phyloP scores from a whole-genome alignment of 92 coral and sea anemone species.

The Pocillopora meandrina region DNA sequence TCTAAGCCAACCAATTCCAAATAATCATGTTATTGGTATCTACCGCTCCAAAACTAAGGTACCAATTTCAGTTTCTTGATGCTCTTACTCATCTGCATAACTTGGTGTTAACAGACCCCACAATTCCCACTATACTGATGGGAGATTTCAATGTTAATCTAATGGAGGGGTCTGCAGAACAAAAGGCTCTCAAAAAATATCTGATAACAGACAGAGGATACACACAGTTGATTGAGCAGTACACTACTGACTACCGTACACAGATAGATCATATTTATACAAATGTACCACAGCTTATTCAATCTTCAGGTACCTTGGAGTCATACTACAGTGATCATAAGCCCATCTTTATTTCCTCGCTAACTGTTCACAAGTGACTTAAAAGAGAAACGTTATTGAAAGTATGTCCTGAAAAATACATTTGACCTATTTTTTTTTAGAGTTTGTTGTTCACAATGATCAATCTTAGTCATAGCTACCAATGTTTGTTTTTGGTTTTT shows the following conservation, averaged over 20 bases:
- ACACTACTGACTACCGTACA: no score
- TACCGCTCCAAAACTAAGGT: not conserved
- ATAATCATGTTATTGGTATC: conserved; percentile 58
- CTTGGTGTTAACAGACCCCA: not conserved
- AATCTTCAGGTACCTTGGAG: no score
- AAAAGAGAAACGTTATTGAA: not conserved
- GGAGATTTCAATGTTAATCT: no score
- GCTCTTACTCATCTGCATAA: not conserved
- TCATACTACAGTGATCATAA: not conserved
- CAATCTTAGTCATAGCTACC: not conserved
- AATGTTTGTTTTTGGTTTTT: not conserved
- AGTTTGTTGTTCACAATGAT: not conserved
- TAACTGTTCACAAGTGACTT: not conserved
- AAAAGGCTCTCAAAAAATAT: no score
- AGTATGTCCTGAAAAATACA: not conserved
- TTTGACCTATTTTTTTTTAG: not conserved
- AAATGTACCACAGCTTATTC: no score
- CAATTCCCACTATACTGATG: no score
- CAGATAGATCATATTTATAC: no score
- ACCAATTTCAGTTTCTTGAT: not conserved
- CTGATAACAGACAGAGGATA: no score
- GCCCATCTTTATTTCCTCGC: not conserved
- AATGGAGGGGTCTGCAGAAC: no score
- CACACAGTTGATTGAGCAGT: no score
- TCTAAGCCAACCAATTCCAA: conserved; percentile 42